Evolutionary conservation across 1,140 invertebrate species (phyloP), one percentile per base, ranked within the genome.

Genomic region (Drosophila kohkoa): DNA sequence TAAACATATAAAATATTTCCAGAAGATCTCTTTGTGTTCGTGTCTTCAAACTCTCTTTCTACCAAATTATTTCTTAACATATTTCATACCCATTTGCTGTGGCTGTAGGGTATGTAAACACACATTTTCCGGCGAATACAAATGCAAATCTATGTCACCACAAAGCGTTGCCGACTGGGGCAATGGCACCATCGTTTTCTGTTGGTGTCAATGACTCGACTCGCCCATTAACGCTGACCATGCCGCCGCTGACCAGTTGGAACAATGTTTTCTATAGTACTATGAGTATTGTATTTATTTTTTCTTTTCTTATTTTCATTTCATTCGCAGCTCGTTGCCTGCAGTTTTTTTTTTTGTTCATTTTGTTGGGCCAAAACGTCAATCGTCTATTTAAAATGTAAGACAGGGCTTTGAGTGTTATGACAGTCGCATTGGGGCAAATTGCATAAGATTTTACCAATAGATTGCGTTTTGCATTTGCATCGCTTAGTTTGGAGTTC

Each of bases 181-280:
- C 75, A 65, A 72, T 63, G 58, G 38, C 51, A 68, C 35, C n/a
- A 69, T 35, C 11, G 25, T 32, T 38, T 63, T 63, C 54, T 63
- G 28, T 11, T 16, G 68, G 28, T 71, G 77, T 70, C 65, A 80
- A 77, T 77, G 75, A 60, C 75, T 81, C 77, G 59, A 60, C 75
- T 81, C 77, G 59, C 38, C 75, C 64, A 69, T 77, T 65, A 60
- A 16, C 30, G 63, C 43, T 72, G 75, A 73, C 69, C 75, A 48
- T 73, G 75, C 57, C 35, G 20, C 20, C 20, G 20, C 3, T 25
- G 41, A 38, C 32, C 55, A 38, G 62, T 54, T 69, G 66, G 38
- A 45, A 43, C 60, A 69, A 41, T 72, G 73, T 66, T 76, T 66
- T 66, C 41, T 60, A 32, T 35, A 3, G 20, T 25, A 43, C 32